Percentiles rank a stretch among this genome's conserved stretches.
Evolutionary conservation across 2,113 vertebrate genomes (phyloP).

Genomic region (Psittacara wagleri): DNA sequence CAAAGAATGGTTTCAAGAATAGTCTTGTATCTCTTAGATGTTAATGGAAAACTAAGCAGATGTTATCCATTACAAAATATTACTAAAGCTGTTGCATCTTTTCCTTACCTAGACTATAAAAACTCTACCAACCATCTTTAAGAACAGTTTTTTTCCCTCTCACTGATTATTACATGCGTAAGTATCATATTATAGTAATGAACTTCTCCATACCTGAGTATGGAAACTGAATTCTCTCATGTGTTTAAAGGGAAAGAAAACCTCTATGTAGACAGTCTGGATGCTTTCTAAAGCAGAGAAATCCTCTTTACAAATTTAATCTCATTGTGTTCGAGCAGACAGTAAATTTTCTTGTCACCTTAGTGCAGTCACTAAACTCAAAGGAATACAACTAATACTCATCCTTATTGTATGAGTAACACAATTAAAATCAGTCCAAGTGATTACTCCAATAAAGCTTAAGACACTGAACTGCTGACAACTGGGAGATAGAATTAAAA

Average conservation of each 20-base stretch:
- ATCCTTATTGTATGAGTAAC: neutral
- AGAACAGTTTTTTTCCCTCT: neutral
- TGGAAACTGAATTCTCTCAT: neutral
- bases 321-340: neutral
- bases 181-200: neutral
- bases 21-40: neutral
- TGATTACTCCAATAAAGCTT: neutral
- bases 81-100: neutral
- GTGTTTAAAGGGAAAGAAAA: neutral
- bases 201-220: neutral
- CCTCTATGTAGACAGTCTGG: neutral
- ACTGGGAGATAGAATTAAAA: neutral
- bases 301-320: constrained; percentile 41
- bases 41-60: neutral
- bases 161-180: neutral
- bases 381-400: neutral
- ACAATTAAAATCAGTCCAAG: neutral
- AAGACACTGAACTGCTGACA: neutral
- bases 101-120: neutral
- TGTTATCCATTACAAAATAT: neutral
- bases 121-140: neutral
- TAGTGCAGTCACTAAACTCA: neutral
- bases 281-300: constrained; percentile 23
- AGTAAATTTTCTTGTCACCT: neutral
- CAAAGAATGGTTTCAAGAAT: neutral